Conservation (phyloP, 2,797 vertebrate genomes). For the Apogon hyalosoma region DNA sequence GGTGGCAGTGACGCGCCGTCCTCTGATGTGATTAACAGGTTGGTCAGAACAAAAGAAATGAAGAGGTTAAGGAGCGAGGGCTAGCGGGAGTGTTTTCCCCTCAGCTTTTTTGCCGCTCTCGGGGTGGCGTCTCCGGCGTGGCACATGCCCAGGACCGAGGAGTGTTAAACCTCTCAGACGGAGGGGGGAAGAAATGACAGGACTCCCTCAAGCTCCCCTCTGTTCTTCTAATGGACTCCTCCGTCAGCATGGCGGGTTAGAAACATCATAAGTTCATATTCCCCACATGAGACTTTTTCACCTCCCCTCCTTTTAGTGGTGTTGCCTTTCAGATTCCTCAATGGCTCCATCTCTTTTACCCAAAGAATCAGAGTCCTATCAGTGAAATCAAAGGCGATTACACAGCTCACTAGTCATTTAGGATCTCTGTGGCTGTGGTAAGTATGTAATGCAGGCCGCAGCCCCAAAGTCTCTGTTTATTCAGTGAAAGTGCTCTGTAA, state of each 20-base stretch:
- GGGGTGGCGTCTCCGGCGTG: conserved; percentile 81
- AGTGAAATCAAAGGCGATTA: conserved; percentile 91
- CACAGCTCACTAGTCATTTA: conserved; percentile 92
- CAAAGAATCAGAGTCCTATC: conserved; percentile 90
- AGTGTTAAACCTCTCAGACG: conserved; percentile 87
- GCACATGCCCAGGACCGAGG: conserved; percentile 79
- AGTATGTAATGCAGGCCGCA: conserved; percentile 92
- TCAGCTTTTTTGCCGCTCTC: conserved; percentile 21
- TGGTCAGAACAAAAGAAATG: conserved; percentile 63
- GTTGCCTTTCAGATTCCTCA: conserved; percentile 86
- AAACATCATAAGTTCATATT: conserved; percentile 91
- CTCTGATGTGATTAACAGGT: conserved; percentile 47
- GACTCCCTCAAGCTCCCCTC: conserved; percentile 89
- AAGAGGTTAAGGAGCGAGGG: conserved; percentile 55
- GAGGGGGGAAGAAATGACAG: conserved; percentile 84
- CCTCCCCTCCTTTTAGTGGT: conserved; percentile 77
- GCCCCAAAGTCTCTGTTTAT: conserved; percentile 98
- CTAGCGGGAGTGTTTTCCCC: conserved; percentile 40
- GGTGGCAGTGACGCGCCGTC: conserved; percentile 19
- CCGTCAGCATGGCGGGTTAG: conserved; percentile 84
- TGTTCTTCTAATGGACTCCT: conserved; percentile 90
- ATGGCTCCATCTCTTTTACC: conserved; percentile 84
- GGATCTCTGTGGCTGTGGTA: conserved; percentile 94
- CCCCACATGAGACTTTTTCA: conserved; percentile 81
- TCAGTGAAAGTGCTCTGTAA: conserved; percentile 99